Base-by-base conservation (phyloP, 1,140 invertebrate species). In the Psilanteris sp. region DNA sequence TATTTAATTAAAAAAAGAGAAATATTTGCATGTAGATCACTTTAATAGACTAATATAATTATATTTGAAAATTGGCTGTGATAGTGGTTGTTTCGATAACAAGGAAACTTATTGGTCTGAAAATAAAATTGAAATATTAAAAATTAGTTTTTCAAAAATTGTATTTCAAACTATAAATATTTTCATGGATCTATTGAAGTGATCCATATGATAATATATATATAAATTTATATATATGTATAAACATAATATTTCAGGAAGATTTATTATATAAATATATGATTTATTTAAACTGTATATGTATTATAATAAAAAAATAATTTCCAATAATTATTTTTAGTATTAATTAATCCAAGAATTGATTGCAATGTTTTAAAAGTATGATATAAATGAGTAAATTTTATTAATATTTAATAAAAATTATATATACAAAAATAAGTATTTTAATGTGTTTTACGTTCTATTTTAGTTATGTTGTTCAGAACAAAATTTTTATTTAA, bases 11-110 rank as follows among this genome's bases (percentile, higher is more conserved):
- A 18, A 18, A 4, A 41, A 10, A 20, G 4, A 39, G 2, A 20
- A 10, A 20, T 24, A 14, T 24, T 41, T 11, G 1, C 1, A 7
- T 24, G 3, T 24, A 24, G 20, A 13, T 24, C 20, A 22, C 15
- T 41, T 24, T 13, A 41, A 41, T 41, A 41, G 20, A 41, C 0
- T 7, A 41, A 24, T 5, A 20, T 20, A 5, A 20, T 20, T 20
- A 5, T 41, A 41, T n/a, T 24, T 41, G n/a, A 24, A 41, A 7
- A 41, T 41, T 41, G 37, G 20, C 37, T 41, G 37, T 41, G 37
- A 41, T 41, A 37, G 18, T 8, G 2, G 2, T 15, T 36, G 10
- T 20, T 20, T 20, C 18, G 2, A 20, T n/a, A n/a, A n/a, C n/a
- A n/a, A n/a, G n/a, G n/a, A 15, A 31, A 9, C 13, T 31, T 31